Percentiles rank a stretch among this genome's conserved stretches.
Evolutionary conservation across 2,113 vertebrate species (phyloP).

Genomic region (Riparia riparia): DNA sequence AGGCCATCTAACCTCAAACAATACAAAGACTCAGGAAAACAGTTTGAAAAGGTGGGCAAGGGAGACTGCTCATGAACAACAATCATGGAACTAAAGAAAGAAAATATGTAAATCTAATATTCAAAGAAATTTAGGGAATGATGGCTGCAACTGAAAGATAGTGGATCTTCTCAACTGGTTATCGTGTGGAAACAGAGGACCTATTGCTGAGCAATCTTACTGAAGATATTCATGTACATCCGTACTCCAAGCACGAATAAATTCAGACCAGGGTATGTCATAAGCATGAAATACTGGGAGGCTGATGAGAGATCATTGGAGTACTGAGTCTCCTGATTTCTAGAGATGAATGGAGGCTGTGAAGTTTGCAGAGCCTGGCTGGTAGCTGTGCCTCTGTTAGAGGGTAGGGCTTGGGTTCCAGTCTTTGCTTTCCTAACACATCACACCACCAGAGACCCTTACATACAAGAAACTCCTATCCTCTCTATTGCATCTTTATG

Average conservation of each 20-base stretch:
- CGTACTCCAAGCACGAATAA: neutral
- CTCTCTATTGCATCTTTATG: neutral
- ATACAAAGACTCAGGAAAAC: neutral
- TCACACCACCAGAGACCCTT: neutral
- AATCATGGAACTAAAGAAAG: neutral
- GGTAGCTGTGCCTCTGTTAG: neutral
- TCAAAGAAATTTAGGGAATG: neutral
- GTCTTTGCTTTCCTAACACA: neutral
- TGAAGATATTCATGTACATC: neutral
- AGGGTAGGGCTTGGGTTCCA: neutral
- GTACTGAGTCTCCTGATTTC: neutral
- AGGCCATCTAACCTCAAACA: neutral
- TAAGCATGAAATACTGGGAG: neutral
- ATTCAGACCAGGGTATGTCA: neutral
- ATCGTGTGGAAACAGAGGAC: neutral
- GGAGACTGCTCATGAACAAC: neutral
- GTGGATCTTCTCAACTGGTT: neutral
- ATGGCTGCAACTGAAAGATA: neutral
- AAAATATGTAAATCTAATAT: neutral
- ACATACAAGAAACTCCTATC: neutral
- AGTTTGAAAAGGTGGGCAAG: neutral
- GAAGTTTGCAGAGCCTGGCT: neutral
- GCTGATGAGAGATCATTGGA: neutral
- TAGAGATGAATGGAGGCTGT: neutral
- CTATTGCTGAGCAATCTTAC: neutral